These are phyloP conservation scores for Drosophila neocordata DNA, from an alignment of 1,140 invertebrate genomes.

Conservation along the genomic window DNA sequence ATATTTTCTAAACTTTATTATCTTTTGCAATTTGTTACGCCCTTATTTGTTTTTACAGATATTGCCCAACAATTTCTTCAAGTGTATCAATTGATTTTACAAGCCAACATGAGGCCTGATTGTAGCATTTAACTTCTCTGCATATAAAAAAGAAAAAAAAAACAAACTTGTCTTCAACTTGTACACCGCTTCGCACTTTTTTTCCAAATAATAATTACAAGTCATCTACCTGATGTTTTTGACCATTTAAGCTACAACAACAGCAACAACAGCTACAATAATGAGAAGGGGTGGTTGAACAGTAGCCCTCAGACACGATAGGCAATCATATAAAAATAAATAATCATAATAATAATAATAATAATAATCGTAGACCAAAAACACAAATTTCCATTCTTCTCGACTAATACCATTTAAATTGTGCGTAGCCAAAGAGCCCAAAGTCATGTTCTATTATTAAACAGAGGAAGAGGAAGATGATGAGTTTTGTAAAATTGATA, in stretches of 20 bases:
- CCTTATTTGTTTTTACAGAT: not conserved
- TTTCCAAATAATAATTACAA: constrained; percentile 61
- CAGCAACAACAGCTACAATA: constrained; percentile 18
- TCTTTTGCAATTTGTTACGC: too few species aligned
- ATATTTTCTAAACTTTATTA: too few species aligned
- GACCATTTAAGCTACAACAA: constrained; percentile 72
- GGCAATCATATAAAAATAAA: constrained; percentile 70
- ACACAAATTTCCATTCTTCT: constrained; percentile 77
- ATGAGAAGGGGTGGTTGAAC: constrained; percentile 34
- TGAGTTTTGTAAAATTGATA: constrained; percentile 18
- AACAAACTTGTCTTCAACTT: constrained; percentile 21
- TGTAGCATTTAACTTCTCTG: constrained; percentile 39
- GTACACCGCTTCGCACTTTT: constrained; percentile 36
- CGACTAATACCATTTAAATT: constrained; percentile 76
- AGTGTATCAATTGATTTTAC: constrained; percentile 57
- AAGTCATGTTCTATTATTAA: constrained; percentile 67
- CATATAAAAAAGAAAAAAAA: constrained; percentile 6
- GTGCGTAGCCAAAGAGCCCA: constrained; percentile 24
- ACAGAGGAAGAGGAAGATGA: constrained; percentile 16
- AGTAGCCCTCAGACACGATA: constrained; percentile 45
- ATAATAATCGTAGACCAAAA: constrained; percentile 62
- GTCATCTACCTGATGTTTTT: constrained; percentile 79
- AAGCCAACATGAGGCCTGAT: constrained; percentile 20
- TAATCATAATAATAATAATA: constrained; percentile 61
- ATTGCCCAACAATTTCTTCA: constrained; percentile 3